phyloP scores from a whole-genome alignment of 1,140 invertebrate species.

The Drosophila athabasca region DNA sequence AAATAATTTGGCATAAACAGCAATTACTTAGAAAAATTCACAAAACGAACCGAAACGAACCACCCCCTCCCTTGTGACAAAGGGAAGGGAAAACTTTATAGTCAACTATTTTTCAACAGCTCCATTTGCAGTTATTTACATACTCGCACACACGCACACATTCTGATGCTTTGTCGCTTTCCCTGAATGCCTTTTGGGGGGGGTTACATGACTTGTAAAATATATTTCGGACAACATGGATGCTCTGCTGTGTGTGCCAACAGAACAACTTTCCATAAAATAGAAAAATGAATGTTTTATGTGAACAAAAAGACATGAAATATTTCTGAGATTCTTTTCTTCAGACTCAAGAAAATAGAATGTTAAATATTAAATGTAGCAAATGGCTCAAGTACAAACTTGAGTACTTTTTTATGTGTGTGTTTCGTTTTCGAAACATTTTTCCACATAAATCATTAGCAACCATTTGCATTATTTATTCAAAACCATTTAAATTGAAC shows the following conservation, averaged over 20 bases:
- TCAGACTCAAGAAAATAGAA: too few relatives aligned
- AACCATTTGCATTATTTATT: too few relatives aligned
- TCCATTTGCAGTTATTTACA: conserved; percentile 66
- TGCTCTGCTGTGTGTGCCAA: background rate
- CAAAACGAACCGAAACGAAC: conserved; percentile 1
- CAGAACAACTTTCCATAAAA: conserved; percentile 36
- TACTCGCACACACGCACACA: background rate
- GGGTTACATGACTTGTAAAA: conserved; percentile 14
- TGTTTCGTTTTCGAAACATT: too few relatives aligned
- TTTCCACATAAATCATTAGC: too few relatives aligned
- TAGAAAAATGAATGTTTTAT: conserved; percentile 18
- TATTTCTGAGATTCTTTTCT: conserved; percentile 16
- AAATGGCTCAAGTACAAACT: too few relatives aligned
- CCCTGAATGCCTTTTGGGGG: background rate
- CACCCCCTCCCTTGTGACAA: background rate
- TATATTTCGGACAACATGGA: conserved; percentile 17
- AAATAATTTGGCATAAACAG: conserved; percentile 73
- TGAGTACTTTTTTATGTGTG: too few relatives aligned
- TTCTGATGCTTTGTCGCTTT: background rate
- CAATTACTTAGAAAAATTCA: conserved; percentile 65
- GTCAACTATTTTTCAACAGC: conserved; percentile 58
- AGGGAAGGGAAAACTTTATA: conserved; percentile 53
- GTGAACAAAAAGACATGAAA: background rate
- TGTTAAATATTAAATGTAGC: too few relatives aligned
- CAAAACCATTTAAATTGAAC: too few relatives aligned